Base-by-base conservation (phyloP, 2,888 invertebrate species). In the Nomada ferruginata region DNA sequence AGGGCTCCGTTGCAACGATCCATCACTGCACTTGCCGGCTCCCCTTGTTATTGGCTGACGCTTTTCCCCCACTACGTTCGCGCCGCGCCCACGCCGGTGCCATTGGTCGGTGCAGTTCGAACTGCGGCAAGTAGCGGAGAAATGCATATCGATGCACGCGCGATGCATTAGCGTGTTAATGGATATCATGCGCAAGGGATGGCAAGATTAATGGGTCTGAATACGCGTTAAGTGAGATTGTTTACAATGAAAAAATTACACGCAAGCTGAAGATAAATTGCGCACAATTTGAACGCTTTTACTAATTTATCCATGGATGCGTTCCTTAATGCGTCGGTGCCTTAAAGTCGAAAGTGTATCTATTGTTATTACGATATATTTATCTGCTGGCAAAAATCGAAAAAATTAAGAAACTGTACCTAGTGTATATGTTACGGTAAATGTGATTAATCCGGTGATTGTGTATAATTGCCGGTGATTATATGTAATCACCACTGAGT, bases 61-160 rank as follows among this genome's bases (percentile, higher is more conserved):
- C 9, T 20, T 3, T 20, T 47, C 66, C 75, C 86, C 84, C 61
- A 26, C 42, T 47, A 18, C 18, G 2, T 0, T 3, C 7, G n/a
- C 60, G 79, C 79, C 79, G 69, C 86, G 75, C 84, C 86, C 73
- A 75, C 82, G 74, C 26, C 1, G 11, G 23, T 55, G 59, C 61
- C 13, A 85, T 85, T 85, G 85, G 85, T 42, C 76, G 69, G 57
- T 52, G 73, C 44, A 59, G 52, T 69, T 61, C 60, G 44, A 47
- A 60, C 42, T 36, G 26, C n/a, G 20, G 23, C 63, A 42, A 66
- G 75, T 70, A 72, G 66, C 59, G 63, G 13, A 42, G 57, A 72
- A 61, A 53, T 20, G 50, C 52, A 36, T 57, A 65, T 68, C 55
- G 50, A 66, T 65, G 63, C 52, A 61, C 53, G 47, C 53, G 20